These are phyloP conservation scores for Halictus quadricinctus DNA, from an alignment of 2,888 invertebrate species.

Conservation along the genomic window DNA sequence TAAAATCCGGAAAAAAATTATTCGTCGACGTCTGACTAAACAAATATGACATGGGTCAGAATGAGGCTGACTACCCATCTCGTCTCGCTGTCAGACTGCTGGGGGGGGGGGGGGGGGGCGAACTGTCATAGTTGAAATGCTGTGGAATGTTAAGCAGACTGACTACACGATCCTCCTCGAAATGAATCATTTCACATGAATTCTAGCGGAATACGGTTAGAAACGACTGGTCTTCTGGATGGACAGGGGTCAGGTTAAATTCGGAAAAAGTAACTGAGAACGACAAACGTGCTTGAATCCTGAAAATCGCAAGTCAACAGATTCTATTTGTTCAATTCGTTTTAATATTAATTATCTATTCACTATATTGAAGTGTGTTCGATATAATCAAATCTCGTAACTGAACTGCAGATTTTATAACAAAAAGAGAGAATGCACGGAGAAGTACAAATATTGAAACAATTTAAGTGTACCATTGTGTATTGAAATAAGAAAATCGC, in stretches of 20 bases:
- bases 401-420: too few species aligned
- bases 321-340: background rate
- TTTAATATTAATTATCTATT: too few species aligned
- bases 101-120: constrained; percentile 67
- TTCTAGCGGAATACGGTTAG: background rate
- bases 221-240: background rate
- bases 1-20: background rate
- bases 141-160: constrained; percentile 59
- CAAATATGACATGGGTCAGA: background rate
- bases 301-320: background rate
- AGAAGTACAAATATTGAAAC: too few species aligned
- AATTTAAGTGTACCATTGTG: too few species aligned
- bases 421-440: too few species aligned
- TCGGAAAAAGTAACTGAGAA: background rate
- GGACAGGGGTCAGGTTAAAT: background rate
- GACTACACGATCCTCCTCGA: constrained; percentile 11
- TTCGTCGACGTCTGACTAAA: background rate
- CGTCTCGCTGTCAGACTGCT: constrained; percentile 2
- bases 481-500: too few species aligned
- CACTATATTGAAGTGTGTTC: too few species aligned
- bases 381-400: too few species aligned
- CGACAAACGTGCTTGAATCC: background rate
- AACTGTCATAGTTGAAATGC: constrained; percentile 66
- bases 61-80: background rate
- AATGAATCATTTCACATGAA: constrained; percentile 54